These are phyloP conservation scores for Chamaetylas fuelleborni DNA, from an alignment of 2,113 vertebrate species.

Conservation along the genomic window DNA sequence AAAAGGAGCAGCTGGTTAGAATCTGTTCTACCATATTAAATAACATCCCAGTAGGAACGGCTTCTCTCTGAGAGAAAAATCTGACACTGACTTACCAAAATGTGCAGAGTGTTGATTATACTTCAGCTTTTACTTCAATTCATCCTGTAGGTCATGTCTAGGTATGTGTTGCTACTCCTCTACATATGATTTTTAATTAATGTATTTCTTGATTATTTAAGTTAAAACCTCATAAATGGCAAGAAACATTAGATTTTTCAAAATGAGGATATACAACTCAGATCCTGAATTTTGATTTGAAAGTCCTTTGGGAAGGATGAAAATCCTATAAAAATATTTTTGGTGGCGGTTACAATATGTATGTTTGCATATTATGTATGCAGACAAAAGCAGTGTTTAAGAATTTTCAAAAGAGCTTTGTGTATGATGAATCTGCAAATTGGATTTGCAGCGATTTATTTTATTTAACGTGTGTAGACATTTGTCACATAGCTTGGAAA, in stretches of 20 bases:
- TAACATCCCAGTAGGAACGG: not conserved
- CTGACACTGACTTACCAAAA: not conserved
- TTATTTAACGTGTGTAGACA: not conserved
- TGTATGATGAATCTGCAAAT: not conserved
- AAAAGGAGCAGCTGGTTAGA: slow-evolving; percentile 35
- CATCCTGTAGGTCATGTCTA: not conserved
- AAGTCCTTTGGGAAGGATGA: not conserved
- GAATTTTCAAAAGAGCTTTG: not conserved
- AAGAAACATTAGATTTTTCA: not conserved
- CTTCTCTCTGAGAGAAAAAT: not conserved
- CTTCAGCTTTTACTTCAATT: not conserved
- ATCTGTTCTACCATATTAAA: not conserved
- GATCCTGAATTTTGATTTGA: not conserved
- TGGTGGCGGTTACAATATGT: not conserved
- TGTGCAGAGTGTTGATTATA: not conserved
- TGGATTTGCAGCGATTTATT: not conserved
- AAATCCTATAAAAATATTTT: not conserved
- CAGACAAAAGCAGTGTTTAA: not conserved
- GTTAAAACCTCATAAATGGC: not conserved
- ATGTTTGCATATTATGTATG: not conserved
- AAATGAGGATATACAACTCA: not conserved
- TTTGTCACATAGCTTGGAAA: not conserved
- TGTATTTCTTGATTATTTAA: not conserved
- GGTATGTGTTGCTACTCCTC: not conserved
- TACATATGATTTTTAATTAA: not conserved